Evolutionary conservation across 1,140 invertebrate genomes (phyloP).

Genomic region (Ceratina australensis): DNA sequence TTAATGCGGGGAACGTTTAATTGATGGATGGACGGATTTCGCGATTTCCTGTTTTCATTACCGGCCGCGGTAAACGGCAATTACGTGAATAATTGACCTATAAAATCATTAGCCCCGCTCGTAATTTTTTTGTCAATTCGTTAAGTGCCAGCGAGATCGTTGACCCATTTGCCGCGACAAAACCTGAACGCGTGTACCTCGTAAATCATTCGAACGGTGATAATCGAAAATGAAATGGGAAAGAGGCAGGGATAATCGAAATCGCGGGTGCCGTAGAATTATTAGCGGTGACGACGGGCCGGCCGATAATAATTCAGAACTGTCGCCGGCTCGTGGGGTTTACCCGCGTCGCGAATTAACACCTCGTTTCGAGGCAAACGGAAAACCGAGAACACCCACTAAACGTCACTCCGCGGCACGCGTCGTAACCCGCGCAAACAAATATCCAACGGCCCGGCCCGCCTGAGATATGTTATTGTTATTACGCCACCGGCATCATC

Average conservation of each 20-base stretch:
- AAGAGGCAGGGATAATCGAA: background rate
- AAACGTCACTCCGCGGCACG: slow-evolving; percentile 61
- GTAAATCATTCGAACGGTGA: too few species aligned
- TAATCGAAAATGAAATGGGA: background rate
- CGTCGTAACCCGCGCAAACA: slow-evolving; percentile 7
- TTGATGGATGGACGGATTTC: slow-evolving; percentile 28
- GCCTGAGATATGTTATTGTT: slow-evolving; percentile 47
- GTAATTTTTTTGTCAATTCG: background rate
- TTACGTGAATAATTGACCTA: background rate
- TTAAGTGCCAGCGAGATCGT: too few species aligned
- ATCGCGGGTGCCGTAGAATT: background rate
- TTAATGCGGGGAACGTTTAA: slow-evolving; percentile 31
- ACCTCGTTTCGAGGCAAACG: slow-evolving; percentile 70
- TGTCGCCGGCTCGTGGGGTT: slow-evolving; percentile 42
- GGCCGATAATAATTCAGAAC: slow-evolving; percentile 48
- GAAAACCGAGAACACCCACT: slow-evolving; percentile 70
- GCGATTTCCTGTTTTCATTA: slow-evolving; percentile 6
- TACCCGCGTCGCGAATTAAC: slow-evolving; percentile 66
- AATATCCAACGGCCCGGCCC: background rate
- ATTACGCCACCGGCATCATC: slow-evolving; percentile 34
- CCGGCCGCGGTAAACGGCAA: background rate
- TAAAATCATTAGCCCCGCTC: background rate
- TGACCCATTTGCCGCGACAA: too few species aligned
- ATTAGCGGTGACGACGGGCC: slow-evolving; percentile 12
- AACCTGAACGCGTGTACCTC: too few species aligned